Evolutionary conservation across 2,797 vertebrate species (phyloP), one percentile per base, ranked within the genome.

Genomic region (Cossypha dichroa): DNA sequence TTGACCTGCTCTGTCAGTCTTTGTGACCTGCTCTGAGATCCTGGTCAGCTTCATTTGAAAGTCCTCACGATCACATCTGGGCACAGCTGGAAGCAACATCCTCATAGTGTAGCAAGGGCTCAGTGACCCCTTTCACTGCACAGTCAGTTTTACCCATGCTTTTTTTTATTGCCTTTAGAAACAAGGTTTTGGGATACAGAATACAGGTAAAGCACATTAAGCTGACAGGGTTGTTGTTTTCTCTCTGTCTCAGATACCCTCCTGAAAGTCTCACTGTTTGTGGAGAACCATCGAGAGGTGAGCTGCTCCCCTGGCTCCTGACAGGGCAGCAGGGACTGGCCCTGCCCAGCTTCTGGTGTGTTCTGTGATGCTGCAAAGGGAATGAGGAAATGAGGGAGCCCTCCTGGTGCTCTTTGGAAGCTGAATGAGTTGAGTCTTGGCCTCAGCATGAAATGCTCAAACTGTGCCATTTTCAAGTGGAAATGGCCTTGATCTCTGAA

Each of bases 201-300:
- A 7, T 6, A 7, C 11, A 23, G 18, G 3, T 41, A 9, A 38
- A 49, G 19, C 28, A 6, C 4, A 0, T 16, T 8, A 15, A 63
- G 5, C 14, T 88, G 29, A 93, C 2, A 1, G 3, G 7, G 5
- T 15, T 33, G 40, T 5, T 70, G 80, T 56, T 97, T 56, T 56
- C 55, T 33, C 93, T 33, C 45, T 54, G 33, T 85, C 88, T 54
- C 93, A 98, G 98, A 98, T 74, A 64, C 81, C 0, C 94, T 98
- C 10, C 48, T 98, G 76, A 98, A 90, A 66, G 92, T 98, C 40
- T 94, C 97, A 6, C 97, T 98, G 90, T 98, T 98, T 40, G 67
- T 98, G 93, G 97, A 97, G 56, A 97, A 97, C 45, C 60, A 88
- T 20, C 70, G 14, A 12, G 86, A 91, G 74, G n/a, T 52, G 46